Conservation (phyloP, 2,797 vertebrate genomes). For the Cebuella pygmaea region DNA sequence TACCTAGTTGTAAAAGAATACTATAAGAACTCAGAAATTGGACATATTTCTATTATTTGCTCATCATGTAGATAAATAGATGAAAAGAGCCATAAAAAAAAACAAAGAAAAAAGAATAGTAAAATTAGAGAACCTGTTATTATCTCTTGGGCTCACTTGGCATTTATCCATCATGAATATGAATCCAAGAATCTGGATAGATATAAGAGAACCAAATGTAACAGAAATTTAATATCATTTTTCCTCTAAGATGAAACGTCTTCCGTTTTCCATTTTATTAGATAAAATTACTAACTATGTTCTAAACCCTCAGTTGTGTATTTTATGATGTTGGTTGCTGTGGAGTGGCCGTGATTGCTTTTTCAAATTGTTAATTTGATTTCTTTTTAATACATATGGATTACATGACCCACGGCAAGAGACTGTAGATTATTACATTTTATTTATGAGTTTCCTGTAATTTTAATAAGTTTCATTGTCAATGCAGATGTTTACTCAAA, state of each 20-base stretch:
- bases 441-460: constrained; percentile 31
- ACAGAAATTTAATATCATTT: background rate
- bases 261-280: constrained; percentile 18
- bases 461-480: background rate
- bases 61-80: background rate
- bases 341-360: background rate
- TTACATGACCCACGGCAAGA: background rate
- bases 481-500: constrained; percentile 23
- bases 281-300: constrained; percentile 22
- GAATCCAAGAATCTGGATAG: background rate
- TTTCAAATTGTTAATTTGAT: constrained; percentile 45
- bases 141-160: background rate
- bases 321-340: background rate
- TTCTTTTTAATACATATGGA: constrained; percentile 29
- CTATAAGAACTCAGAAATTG: background rate
- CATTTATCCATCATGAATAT: background rate
- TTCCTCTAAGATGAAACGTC: background rate
- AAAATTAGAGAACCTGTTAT: background rate
- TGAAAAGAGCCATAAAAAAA: background rate
- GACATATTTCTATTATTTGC: background rate
- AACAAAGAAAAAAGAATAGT: background rate
- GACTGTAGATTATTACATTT: background rate
- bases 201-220: background rate
- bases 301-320: background rate
- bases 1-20: background rate